Evolutionary conservation across 2,797 vertebrate species (phyloP), one percentile per base, ranked within the genome.

Genomic region (Sebastolobus altivelis): DNA sequence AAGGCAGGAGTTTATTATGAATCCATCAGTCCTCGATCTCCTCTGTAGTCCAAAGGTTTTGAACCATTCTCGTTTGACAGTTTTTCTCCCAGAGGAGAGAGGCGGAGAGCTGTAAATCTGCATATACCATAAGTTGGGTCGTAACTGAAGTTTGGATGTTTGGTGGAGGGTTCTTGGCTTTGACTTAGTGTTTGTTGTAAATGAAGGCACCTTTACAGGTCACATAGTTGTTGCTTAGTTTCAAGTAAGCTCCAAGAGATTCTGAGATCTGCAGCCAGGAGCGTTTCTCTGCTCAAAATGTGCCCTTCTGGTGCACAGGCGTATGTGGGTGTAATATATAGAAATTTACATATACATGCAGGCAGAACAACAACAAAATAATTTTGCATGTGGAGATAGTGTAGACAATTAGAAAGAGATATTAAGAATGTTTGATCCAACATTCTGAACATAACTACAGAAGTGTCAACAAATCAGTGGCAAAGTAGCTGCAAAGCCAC

Each of bases 1-100:
- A 66, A 78, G 35, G 60, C 61, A 79, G 67, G 27, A 78, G 72
- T 81, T 80, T 72, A 81, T 90, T 77, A 82, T 87, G 59, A 81
- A 81, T 68, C 66, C 22, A 80, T 83, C 76, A 73, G 72, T 78
- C 76, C 25, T 74, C 65, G 77, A 46, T 31, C 58, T 40, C 25
- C 11, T 77, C 62, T 82, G 72, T 80, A 76, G 82, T 75, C 58
- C 55, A 35, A 22, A 22, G 20, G 62, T 73, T 88, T 85, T 70
- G 62, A 88, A 58, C 66, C 49, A n/a, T 49, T 76, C 25, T 73
- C 13, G 0, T 79, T 69, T 87, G 66, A 79, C 16, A 38, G n/a
- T 55, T 68, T 59, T 14, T 60, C 6, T 40, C 63, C 33, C 40
- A 60, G 16, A 79, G 70, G 52, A 74, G 31, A 52, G 40, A 67